Evolutionary conservation across 1,140 invertebrate species (phyloP).

Genomic region (Idris sp.): DNA sequence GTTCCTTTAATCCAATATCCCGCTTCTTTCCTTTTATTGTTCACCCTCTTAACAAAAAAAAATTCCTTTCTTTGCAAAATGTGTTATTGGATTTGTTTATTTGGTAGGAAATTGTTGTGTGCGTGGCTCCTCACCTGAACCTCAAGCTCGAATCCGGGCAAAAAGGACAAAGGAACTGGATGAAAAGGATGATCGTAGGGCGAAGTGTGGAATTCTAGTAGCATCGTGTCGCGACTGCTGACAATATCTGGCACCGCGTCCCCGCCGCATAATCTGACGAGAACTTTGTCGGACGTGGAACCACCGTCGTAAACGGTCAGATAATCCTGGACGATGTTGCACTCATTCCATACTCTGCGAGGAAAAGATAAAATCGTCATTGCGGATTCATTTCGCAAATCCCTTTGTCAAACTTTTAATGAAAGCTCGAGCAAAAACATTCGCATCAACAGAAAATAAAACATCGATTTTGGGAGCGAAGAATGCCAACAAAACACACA

Average conservation of each 20-base stretch:
- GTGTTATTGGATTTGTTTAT: conserved; percentile 48
- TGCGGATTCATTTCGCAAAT: conserved; percentile 54
- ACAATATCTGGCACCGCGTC: conserved; percentile 89
- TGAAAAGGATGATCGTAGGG: conserved; percentile 90
- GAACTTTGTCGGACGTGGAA: conserved; percentile 83
- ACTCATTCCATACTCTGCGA: conserved; percentile 88
- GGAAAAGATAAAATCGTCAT: conserved; percentile 66
- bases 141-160: conserved; percentile 89
- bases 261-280: conserved; percentile 89
- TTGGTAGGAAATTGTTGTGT: conserved; percentile 28
- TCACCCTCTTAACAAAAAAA: too few relatives aligned
- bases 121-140: conserved; percentile 80
- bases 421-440: conserved; percentile 44
- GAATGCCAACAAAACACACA: too few relatives aligned
- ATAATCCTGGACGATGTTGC: conserved; percentile 89
- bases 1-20: conserved; percentile 24
- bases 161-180: conserved; percentile 85
- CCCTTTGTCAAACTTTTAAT: conserved; percentile 51
- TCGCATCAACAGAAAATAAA: conserved; percentile 21
- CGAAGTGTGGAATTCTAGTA: conserved; percentile 89
- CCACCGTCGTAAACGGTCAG: conserved; percentile 89
- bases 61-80: conserved; percentile 12
- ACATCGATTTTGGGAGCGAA: conserved; percentile 7
- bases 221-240: conserved; percentile 86
- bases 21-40: conserved; percentile 24